These are phyloP conservation scores for Echinarachnius parma DNA, from an alignment of 53 echinoderm and acorn worm species.

Conservation along the genomic window DNA sequence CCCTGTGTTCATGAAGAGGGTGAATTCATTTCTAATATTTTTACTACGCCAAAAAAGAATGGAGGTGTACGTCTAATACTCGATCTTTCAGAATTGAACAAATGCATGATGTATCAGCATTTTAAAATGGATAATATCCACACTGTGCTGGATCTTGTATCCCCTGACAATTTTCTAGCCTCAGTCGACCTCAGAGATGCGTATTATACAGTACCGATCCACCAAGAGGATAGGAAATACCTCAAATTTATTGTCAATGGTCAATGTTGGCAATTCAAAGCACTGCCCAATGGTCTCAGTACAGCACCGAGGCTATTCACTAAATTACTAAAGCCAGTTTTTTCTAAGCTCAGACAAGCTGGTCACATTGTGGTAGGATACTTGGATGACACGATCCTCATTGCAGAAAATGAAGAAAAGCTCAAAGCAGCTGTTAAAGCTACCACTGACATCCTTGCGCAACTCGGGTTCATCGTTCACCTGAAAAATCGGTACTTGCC, in stretches of 20 bases:
- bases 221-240: conserved; percentile 4
- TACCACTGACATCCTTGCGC: conserved; percentile 5
- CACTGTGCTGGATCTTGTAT: not conserved
- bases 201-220: conserved; percentile 2
- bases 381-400: conserved; percentile 24
- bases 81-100: not conserved
- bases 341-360: not conserved
- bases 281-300: conserved; percentile 11
- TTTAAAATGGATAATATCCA: conserved; percentile 3
- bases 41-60: not conserved
- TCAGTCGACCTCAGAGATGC: conserved; percentile 18
- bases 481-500: conserved; percentile 24
- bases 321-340: conserved; percentile 14
- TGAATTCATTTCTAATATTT: not conserved
- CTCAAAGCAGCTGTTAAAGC: not conserved
- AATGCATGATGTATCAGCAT: not conserved
- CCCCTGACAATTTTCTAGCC: conserved; percentile 11
- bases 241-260: not conserved
- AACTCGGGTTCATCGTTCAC: conserved; percentile 30
- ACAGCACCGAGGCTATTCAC: conserved; percentile 15
- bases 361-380: conserved; percentile 1
- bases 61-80: not conserved
- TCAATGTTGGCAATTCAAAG: conserved; percentile 10
- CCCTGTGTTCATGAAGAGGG: not conserved
- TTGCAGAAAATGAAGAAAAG: conserved; percentile 4